These are phyloP conservation scores for Aradus depressus DNA, from an alignment of 2,888 invertebrate species.

Conservation along the genomic window DNA sequence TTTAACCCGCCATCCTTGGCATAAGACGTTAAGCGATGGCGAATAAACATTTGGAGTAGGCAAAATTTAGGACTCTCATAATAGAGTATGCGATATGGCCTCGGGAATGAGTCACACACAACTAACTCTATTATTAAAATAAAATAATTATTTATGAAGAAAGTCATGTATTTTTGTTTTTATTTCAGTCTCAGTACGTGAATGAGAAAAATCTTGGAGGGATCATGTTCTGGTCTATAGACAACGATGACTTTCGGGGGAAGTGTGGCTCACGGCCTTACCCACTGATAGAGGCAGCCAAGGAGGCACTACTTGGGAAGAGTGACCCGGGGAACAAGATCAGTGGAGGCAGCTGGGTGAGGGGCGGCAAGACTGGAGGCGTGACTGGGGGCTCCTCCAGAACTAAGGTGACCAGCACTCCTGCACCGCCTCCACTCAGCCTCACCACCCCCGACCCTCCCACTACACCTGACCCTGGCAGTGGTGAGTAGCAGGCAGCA, in stretches of 20 bases:
- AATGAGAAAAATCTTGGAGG: slow-evolving; percentile 76
- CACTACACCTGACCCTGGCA: slow-evolving; percentile 79
- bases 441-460: slow-evolving; percentile 67
- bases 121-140: neutral
- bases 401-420: slow-evolving; percentile 36
- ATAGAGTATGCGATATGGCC: too few species aligned
- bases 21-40: too few species aligned
- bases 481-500: slow-evolving; percentile 56
- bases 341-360: slow-evolving; percentile 18
- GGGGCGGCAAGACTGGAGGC: slow-evolving; percentile 20
- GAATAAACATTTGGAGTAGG: too few species aligned
- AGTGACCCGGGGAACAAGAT: slow-evolving; percentile 20
- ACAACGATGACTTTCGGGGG: slow-evolving; percentile 91
- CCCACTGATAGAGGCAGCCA: slow-evolving; percentile 83
- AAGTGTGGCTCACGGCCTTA: slow-evolving; percentile 74
- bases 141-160: neutral
- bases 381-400: slow-evolving; percentile 17
- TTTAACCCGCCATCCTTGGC: too few species aligned
- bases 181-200: slow-evolving; percentile 61
- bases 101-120: too few species aligned
- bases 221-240: slow-evolving; percentile 88
- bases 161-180: neutral
- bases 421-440: slow-evolving; percentile 41
- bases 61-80: too few species aligned
- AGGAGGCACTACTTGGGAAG: slow-evolving; percentile 59